A percentile compares a stretch with the other conserved stretches of the same genome.
Evolutionary conservation across 1,140 invertebrate genomes (phyloP).

Genomic region (Drosophila novamexicana): DNA sequence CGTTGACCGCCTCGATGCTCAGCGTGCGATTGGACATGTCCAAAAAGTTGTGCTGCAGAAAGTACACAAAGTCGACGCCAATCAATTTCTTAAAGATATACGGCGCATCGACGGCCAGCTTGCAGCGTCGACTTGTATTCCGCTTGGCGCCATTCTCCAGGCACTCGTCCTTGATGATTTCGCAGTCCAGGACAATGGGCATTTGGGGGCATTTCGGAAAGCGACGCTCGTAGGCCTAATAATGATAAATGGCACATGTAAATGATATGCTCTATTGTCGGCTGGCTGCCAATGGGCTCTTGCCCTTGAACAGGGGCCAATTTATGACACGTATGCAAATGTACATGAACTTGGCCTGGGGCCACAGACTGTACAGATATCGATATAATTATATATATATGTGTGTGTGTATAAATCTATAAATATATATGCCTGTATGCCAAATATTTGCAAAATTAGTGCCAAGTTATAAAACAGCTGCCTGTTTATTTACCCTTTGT

Average conservation of each 20-base stretch:
- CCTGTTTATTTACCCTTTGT: constrained; percentile 14
- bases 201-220: constrained; percentile 98
- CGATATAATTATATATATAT: background rate
- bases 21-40: constrained; percentile 92
- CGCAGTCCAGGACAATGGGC: constrained; percentile 96
- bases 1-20: constrained; percentile 97
- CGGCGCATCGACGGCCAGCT: constrained; percentile 96
- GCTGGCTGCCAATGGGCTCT: constrained; percentile 23
- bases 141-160: constrained; percentile 92
- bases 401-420: constrained; percentile 1
- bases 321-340: constrained; percentile 42
- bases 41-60: constrained; percentile 96
- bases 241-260: background rate
- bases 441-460: constrained; percentile 45
- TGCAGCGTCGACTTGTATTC: constrained; percentile 95
- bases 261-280: background rate
- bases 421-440: background rate
- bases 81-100: constrained; percentile 98
- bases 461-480: constrained; percentile 37
- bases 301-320: constrained; percentile 52
- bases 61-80: constrained; percentile 96
- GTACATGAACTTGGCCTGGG: constrained; percentile 55
- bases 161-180: constrained; percentile 91
- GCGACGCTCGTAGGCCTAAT: constrained; percentile 96
- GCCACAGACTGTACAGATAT: constrained; percentile 4